Conservation (phyloP, 2,113 vertebrate species). For the Dicerorhinus sumatrensis region DNA sequence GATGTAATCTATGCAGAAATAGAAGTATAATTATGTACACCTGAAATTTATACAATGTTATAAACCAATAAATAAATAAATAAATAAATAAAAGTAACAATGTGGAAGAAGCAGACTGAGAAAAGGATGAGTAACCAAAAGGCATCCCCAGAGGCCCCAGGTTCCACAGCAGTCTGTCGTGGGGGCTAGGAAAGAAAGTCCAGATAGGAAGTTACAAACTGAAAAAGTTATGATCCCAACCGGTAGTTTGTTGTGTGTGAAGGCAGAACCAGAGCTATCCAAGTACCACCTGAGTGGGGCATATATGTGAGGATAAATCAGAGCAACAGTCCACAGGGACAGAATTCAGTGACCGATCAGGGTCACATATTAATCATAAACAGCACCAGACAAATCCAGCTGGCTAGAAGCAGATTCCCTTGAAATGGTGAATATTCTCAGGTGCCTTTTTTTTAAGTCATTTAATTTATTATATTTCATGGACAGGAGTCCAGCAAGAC, state of each 20-base stretch:
- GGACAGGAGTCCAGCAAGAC: not conserved
- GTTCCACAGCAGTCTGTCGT: not conserved
- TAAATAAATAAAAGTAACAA: not conserved
- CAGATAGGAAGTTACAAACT: not conserved
- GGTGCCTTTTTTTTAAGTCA: not conserved
- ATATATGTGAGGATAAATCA: not conserved
- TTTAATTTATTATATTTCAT: not conserved
- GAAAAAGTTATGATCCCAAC: not conserved
- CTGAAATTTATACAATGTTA: too few species aligned
- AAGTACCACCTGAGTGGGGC: not conserved
- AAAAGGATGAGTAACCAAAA: not conserved
- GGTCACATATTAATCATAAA: not conserved
- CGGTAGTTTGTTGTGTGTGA: not conserved
- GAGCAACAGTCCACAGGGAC: not conserved
- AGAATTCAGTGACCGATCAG: not conserved
- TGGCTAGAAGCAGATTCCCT: not conserved
- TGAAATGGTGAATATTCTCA: conserved; percentile 16
- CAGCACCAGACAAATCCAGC: not conserved
- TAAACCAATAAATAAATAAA: too few species aligned
- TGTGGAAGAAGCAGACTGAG: not conserved
- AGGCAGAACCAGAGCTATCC: not conserved
- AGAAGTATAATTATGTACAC: too few species aligned
- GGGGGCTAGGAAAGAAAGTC: not conserved
- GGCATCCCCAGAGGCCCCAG: not conserved
- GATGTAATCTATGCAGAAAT: too few species aligned